These are phyloP conservation scores for Masnerella sp. DNA, from an alignment of 2,888 invertebrate genomes.

Conservation along the genomic window DNA sequence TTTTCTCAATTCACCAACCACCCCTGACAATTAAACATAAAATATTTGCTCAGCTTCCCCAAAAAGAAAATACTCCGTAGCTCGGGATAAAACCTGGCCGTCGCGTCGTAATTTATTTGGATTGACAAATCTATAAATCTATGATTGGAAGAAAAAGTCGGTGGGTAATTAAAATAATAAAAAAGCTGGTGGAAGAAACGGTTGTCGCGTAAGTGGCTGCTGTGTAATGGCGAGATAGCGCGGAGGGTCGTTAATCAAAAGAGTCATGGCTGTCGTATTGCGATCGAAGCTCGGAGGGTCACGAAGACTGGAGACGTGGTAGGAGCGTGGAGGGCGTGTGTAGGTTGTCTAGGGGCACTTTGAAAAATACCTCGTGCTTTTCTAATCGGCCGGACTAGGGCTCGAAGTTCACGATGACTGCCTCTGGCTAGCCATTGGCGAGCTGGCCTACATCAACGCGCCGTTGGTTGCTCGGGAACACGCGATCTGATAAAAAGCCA, in stretches of 20 bases:
- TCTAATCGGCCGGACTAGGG: slow-evolving; percentile 65
- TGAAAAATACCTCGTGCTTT: slow-evolving; percentile 67
- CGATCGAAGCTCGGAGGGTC: slow-evolving; percentile 55
- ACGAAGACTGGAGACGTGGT: slow-evolving; percentile 52
- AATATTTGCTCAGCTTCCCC: too few relatives aligned
- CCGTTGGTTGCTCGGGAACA: slow-evolving; percentile 71
- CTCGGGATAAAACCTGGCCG: too few relatives aligned
- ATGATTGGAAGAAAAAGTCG: too few relatives aligned
- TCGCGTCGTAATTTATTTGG: background rate
- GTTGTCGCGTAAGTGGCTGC: slow-evolving; percentile 39
- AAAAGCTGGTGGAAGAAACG: slow-evolving; percentile 32
- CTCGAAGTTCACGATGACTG: slow-evolving; percentile 64
- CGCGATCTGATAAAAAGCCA: slow-evolving; percentile 74
- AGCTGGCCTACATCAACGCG: slow-evolving; percentile 70
- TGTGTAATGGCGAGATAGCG: slow-evolving; percentile 35
- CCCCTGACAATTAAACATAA: too few relatives aligned
- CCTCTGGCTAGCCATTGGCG: slow-evolving; percentile 61
- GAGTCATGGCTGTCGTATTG: slow-evolving; percentile 48
- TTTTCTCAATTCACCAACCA: too few relatives aligned
- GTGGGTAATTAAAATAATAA: slow-evolving; percentile 23
- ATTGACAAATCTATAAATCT: too few relatives aligned
- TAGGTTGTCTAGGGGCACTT: slow-evolving; percentile 58
- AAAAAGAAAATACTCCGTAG: too few relatives aligned
- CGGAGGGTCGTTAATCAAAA: slow-evolving; percentile 59
- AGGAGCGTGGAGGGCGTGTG: slow-evolving; percentile 37